These are phyloP conservation scores for Drosophila pseudoobscura DNA, from an alignment of 1,140 invertebrate genomes.

Conservation along the genomic window DNA sequence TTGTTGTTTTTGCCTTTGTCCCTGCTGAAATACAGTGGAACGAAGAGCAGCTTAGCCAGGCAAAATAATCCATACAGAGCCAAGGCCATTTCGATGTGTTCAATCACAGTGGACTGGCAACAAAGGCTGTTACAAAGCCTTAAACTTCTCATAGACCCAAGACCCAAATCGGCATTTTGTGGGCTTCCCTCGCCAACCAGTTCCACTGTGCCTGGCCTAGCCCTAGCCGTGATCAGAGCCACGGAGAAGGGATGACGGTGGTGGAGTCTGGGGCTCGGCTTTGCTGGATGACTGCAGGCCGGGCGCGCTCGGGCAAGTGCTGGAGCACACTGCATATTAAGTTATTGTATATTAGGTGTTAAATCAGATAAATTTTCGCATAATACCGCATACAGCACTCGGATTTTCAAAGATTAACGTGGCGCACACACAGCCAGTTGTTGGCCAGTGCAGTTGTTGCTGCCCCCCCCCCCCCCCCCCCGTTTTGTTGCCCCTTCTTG, in stretches of 20 bases:
- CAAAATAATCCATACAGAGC: background rate
- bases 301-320: slow-evolving; percentile 62
- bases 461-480: slow-evolving; percentile 12
- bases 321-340: slow-evolving; percentile 83
- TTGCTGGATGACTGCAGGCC: slow-evolving; percentile 73
- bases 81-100: background rate
- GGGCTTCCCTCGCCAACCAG: background rate
- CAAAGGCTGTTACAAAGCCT: too few relatives aligned
- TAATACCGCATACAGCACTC: slow-evolving; percentile 84
- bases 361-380: slow-evolving; percentile 84
- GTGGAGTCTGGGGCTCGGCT: slow-evolving; percentile 17
- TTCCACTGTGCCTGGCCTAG: slow-evolving; percentile 35
- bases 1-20: slow-evolving; percentile 38
- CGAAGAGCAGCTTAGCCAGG: background rate
- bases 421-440: slow-evolving; percentile 56
- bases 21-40: slow-evolving; percentile 51
- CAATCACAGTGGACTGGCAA: too few relatives aligned
- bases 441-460: slow-evolving; percentile 61
- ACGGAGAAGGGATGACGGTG: slow-evolving; percentile 11
- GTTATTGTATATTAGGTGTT: slow-evolving; percentile 84
- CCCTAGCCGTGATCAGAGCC: slow-evolving; percentile 21
- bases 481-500: background rate
- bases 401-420: slow-evolving; percentile 84
- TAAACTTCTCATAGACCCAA: too few relatives aligned
- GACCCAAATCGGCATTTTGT: too few relatives aligned